A percentile compares a stretch with the other conserved stretches of the same genome.
phyloP scores from a whole-genome alignment of 2,797 vertebrate species.

The Karalla daura region DNA sequence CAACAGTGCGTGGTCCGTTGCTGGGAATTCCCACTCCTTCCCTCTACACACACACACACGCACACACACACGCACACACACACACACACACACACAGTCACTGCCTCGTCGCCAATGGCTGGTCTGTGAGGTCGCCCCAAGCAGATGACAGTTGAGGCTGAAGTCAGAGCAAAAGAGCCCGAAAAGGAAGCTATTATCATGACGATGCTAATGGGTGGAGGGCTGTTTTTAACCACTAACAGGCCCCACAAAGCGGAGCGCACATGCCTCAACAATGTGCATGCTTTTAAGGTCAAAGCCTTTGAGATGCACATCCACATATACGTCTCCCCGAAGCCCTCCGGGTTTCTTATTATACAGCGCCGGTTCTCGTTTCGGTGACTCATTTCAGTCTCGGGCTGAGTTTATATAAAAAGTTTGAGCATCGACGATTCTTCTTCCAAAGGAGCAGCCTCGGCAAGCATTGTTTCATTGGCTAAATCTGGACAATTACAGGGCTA shows the following conservation, averaged over 20 bases:
- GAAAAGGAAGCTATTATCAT: slow-evolving; percentile 45
- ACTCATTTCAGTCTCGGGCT: not conserved
- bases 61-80: slow-evolving; percentile 13
- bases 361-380: not conserved
- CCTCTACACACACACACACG: slow-evolving; percentile 12
- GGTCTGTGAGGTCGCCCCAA: slow-evolving; percentile 44
- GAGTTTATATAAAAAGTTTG: slow-evolving; percentile 13
- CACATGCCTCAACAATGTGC: slow-evolving; percentile 40
- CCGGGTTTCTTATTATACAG: not conserved
- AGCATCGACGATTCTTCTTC: slow-evolving; percentile 3
- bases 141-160: slow-evolving; percentile 49
- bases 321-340: not conserved
- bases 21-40: slow-evolving; percentile 55
- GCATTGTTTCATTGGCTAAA: slow-evolving; percentile 33
- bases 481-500: slow-evolving; percentile 28
- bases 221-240: slow-evolving; percentile 51
- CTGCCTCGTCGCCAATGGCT: slow-evolving; percentile 3
- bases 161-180: slow-evolving; percentile 45
- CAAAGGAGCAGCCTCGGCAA: not conserved
- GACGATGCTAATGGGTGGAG: slow-evolving; percentile 45
- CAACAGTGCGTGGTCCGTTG: not conserved
- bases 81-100: slow-evolving; percentile 8
- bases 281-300: slow-evolving; percentile 23
- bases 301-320: not conserved
- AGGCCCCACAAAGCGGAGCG: slow-evolving; percentile 17